Percentiles rank a stretch among this genome's conserved stretches.
These are phyloP conservation scores for Pseudorhiza aurosa DNA, from an alignment of 30 jellyfish, hydroid and myxozoan species.

Conservation along the genomic window DNA sequence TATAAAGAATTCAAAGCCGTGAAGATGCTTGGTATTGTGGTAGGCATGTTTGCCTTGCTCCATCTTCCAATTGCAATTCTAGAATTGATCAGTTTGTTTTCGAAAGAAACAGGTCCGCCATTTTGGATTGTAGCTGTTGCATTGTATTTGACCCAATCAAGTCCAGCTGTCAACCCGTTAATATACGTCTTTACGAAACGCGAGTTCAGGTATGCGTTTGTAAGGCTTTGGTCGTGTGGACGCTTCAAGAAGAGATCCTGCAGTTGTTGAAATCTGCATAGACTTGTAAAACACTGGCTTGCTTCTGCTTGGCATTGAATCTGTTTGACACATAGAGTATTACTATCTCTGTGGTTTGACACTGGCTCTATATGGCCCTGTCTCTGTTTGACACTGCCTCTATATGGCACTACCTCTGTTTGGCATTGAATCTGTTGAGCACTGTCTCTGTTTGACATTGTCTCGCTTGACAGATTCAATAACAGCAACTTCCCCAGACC, in stretches of 20 bases:
- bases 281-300: not conserved
- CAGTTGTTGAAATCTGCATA: too few species aligned
- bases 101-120: not conserved
- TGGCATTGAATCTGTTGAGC: too few species aligned
- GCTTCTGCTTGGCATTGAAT: not conserved
- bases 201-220: conserved; percentile 33
- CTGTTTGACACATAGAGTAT: not conserved
- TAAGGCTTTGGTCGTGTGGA: conserved; percentile 55
- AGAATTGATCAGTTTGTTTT: conserved; percentile 8
- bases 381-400: too few species aligned
- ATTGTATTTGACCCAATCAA: conserved; percentile 6
- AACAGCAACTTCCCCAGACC: too few species aligned
- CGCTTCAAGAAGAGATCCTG: conserved; percentile 12
- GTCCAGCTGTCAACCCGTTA: conserved; percentile 51
- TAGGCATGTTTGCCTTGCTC: conserved; percentile 37
- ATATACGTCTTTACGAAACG: conserved; percentile 32
- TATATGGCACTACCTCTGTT: too few species aligned
- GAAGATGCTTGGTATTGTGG: conserved; percentile 50
- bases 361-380: too few species aligned
- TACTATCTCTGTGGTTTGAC: too few species aligned
- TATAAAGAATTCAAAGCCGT: conserved; percentile 56
- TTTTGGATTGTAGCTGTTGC: conserved; percentile 17
- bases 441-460: too few species aligned
- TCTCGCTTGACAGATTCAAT: too few species aligned
- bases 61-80: conserved; percentile 38